Conservation (phyloP, 2,888 invertebrate genomes). For the Eulithis testata region DNA sequence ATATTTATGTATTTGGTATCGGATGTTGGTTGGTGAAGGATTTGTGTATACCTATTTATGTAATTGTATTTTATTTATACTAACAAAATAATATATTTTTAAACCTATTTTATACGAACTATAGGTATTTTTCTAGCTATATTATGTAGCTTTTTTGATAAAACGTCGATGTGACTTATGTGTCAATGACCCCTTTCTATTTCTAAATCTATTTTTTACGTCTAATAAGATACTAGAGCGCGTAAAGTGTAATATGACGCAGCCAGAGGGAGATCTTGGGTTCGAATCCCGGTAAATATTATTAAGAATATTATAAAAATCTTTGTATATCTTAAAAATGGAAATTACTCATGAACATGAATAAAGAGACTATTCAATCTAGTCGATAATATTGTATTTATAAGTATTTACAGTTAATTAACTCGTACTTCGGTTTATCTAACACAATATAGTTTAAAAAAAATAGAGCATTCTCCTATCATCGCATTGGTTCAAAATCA, state of each 20-base stretch:
- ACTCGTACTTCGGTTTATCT: slow-evolving; percentile 10
- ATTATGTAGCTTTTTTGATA: too few species aligned
- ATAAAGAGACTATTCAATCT: neutral
- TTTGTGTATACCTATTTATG: slow-evolving; percentile 12
- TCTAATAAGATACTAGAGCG: too few species aligned
- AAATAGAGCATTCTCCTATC: neutral
- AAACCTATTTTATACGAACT: too few species aligned
- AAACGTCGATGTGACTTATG: too few species aligned
- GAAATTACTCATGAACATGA: neutral
- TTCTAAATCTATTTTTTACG: too few species aligned
- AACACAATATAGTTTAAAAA: neutral
- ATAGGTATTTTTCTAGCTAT: neutral
- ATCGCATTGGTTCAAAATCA: neutral
- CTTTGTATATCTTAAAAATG: neutral
- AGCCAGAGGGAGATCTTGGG: too few species aligned
- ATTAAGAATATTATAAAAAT: too few species aligned
- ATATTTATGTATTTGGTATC: slow-evolving; percentile 10
- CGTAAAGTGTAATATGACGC: too few species aligned
- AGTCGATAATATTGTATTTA: slow-evolving; percentile 17
- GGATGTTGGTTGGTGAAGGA: slow-evolving; percentile 12
- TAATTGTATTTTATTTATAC: slow-evolving; percentile 7
- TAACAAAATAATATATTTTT: slow-evolving; percentile 16
- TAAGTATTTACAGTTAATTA: slow-evolving; percentile 15
- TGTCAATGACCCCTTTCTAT: too few species aligned
- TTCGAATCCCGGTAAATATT: too few species aligned